These are phyloP conservation scores for Drosophila pegasa DNA, from an alignment of 2,888 invertebrate species.

Conservation along the genomic window DNA sequence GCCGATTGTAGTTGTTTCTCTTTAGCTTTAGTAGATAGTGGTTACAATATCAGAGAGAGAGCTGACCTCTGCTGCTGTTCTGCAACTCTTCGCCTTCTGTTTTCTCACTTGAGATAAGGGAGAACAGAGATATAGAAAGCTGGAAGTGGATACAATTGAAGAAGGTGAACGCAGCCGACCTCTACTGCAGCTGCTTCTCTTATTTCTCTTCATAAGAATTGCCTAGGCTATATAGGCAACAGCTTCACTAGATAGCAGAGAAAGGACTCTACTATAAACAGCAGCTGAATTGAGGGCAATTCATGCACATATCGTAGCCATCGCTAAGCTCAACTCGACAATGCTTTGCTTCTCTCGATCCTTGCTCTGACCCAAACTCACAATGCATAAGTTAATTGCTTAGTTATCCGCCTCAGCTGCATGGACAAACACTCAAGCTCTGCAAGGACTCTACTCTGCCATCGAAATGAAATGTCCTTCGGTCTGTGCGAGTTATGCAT, in stretches of 20 bases:
- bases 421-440: not conserved
- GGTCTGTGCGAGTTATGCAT: constrained; percentile 29
- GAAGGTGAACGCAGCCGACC: too few relatives aligned
- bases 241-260: too few relatives aligned
- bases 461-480: constrained; percentile 16
- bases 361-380: not conserved
- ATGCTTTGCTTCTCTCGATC: not conserved
- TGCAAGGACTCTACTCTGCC: not conserved
- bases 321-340: not conserved
- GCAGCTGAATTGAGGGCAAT: not conserved
- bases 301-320: not conserved
- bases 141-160: too few relatives aligned
- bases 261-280: too few relatives aligned
- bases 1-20: too few relatives aligned
- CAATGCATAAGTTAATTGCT: constrained; percentile 11
- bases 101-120: too few relatives aligned
- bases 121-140: too few relatives aligned
- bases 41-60: too few relatives aligned
- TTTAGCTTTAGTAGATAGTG: not conserved
- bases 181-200: not conserved
- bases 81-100: too few relatives aligned
- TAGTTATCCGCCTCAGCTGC: not conserved
- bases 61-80: not conserved
- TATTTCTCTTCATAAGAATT: not conserved
- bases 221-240: not conserved